Percentiles rank a stretch among this genome's conserved stretches.
Conservation (phyloP, 2,113 vertebrate species). For the Rhabdornis inornatus region DNA sequence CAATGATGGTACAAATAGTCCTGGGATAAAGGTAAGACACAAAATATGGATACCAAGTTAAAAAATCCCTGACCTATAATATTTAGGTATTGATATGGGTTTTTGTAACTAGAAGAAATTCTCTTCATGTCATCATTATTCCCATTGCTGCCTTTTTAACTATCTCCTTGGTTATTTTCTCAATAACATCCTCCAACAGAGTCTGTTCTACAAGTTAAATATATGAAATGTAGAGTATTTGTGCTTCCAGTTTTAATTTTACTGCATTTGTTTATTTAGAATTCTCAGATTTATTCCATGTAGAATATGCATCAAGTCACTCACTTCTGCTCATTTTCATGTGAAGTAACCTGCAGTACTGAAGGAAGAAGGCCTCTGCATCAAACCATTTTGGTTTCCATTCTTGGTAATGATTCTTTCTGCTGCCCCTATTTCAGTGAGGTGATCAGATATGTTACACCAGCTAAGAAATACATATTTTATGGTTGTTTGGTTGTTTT, state of each 20-base stretch:
- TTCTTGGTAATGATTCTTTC: neutral
- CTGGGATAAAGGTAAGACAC: neutral
- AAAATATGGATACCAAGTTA: neutral
- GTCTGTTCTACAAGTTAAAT: neutral
- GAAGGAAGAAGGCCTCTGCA: neutral
- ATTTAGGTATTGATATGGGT: neutral
- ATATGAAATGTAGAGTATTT: neutral
- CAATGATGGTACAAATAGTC: accelerated
- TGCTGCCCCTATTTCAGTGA: neutral
- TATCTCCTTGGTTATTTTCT: neutral
- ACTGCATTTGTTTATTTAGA: neutral
- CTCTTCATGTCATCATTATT: neutral
- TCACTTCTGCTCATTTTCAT: neutral
- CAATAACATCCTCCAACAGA: neutral
- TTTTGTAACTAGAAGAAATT: neutral
- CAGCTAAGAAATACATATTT: neutral
- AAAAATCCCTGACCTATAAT: neutral
- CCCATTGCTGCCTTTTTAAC: neutral
- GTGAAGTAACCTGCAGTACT: neutral
- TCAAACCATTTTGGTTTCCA: neutral
- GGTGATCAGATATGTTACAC: neutral
- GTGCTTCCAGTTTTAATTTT: neutral
- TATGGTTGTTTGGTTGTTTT: neutral
- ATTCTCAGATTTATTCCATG: neutral
- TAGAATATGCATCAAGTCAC: neutral